Base-by-base conservation (phyloP, 2,888 invertebrate genomes). In the Lasioglossum zephyrum region DNA sequence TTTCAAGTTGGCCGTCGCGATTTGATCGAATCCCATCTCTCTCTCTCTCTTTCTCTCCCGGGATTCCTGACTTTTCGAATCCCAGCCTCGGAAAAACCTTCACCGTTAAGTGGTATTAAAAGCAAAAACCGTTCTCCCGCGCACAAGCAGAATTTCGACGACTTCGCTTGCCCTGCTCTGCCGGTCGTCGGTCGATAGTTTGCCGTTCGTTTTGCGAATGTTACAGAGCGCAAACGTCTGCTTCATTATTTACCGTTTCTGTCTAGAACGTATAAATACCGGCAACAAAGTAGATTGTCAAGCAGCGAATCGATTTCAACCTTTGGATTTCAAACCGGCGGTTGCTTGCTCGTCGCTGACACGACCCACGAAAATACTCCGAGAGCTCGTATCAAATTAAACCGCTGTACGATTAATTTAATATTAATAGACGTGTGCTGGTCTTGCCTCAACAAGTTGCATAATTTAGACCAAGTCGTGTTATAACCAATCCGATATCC, bases 21-120 rank as follows among this genome's bases (percentile, higher is more conserved):
- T 82, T 82, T 82, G 36, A 81, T 80, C 80, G 70, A 79, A 79
- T 81, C 81, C 36, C 44, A 36, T 47, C 69, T 72, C 79, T 57
- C n/a, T 36, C 36, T 36, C 2, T 36, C 36, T 36, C 31, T 31
- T 2, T 31, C 36, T 36, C 36, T 36, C 36, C 36, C 36, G 66
- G 18, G 66, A 8, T 66, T 36, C 31, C 66, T 31, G 36, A 36
- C 66, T 66, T 66, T 39, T 39, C 69, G 69, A n/a, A 9, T 69
- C 69, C 22, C 36, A 18, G 36, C 36, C 16, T 22, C 36, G 66
- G 16, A 66, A 31, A 66, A 66, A 22, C 53, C 66, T 31, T 66
- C 31, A 22, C 36, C 36, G 66, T 66, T 66, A 66, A 66, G 36
- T 22, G 69, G 69, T 11, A 69, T 69, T 69, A 69, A 69, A 69